Percentiles rank a stretch among this genome's conserved stretches.
Evolutionary conservation across 2,113 vertebrate genomes (phyloP).

Genomic region (Cynoglossus semilaevis): DNA sequence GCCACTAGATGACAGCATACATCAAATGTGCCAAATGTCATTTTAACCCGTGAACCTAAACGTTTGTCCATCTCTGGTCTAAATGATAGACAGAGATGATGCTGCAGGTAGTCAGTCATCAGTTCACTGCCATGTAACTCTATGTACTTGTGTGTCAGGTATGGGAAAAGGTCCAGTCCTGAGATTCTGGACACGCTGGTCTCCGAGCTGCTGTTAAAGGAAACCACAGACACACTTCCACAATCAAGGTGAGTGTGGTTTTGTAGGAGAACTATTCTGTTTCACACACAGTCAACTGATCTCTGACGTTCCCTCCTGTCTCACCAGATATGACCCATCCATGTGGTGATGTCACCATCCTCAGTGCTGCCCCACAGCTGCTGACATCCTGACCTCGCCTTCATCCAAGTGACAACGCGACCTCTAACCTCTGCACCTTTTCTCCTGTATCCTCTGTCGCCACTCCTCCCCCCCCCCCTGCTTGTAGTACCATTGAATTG

Average conservation of each 20-base stretch:
- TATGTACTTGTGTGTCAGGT: slow-evolving; percentile 78
- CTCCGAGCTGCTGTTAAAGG: slow-evolving; percentile 90
- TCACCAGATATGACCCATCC: slow-evolving; percentile 73
- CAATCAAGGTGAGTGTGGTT: slow-evolving; percentile 77
- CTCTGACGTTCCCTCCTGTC: slow-evolving; percentile 11
- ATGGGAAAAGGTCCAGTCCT: slow-evolving; percentile 92
- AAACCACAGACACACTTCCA: slow-evolving; percentile 87
- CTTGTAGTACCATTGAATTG: slow-evolving; percentile 48
- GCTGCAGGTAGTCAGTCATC: too few species aligned
- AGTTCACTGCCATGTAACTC: too few species aligned
- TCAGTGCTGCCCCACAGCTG: slow-evolving; percentile 23
- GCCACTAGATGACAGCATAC: too few species aligned
- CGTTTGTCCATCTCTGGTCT: too few species aligned
- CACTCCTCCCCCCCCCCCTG: slow-evolving; percentile 18
- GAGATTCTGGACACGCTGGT: slow-evolving; percentile 90
- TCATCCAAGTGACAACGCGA: neutral
- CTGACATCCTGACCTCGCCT: slow-evolving; percentile 42
- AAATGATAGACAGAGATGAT: too few species aligned
- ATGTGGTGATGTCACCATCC: slow-evolving; percentile 70
- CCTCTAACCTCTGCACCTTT: slow-evolving; percentile 6
- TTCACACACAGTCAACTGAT: slow-evolving; percentile 8
- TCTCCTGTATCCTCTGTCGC: slow-evolving; percentile 13
- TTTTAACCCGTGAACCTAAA: too few species aligned
- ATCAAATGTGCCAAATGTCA: too few species aligned
- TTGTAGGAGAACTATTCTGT: neutral